Evolutionary conservation across 2,888 invertebrate genomes (phyloP).

Genomic region (Drosophila barbarae): DNA sequence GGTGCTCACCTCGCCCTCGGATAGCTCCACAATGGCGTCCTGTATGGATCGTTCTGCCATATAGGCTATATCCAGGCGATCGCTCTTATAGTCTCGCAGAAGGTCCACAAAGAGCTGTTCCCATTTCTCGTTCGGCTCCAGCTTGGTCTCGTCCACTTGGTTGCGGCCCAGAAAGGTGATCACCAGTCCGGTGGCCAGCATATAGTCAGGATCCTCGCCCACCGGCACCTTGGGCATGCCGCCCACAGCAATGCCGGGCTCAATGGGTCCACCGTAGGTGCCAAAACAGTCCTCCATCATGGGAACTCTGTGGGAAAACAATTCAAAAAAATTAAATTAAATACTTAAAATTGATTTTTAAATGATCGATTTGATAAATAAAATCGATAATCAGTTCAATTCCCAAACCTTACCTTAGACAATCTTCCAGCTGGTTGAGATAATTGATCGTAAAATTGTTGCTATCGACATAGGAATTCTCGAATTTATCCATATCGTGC

Average conservation of each 20-base stretch:
- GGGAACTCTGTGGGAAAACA: constrained; percentile 76
- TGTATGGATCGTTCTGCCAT: constrained; percentile 92
- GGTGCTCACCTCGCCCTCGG: constrained; percentile 91
- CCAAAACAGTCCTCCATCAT: constrained; percentile 86
- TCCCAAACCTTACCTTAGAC: constrained; percentile 69
- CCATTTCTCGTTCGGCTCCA: constrained; percentile 86
- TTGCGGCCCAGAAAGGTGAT: constrained; percentile 90
- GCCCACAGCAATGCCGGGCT: constrained; percentile 91
- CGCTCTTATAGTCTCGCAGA: constrained; percentile 82
- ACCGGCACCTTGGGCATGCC: constrained; percentile 83
- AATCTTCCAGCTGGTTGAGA: constrained; percentile 76
- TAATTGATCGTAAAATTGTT: constrained; percentile 80
- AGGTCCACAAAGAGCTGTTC: constrained; percentile 86
- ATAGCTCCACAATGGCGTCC: constrained; percentile 93
- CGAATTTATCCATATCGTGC: constrained; percentile 81
- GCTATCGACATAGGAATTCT: constrained; percentile 69
- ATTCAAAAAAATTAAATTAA: too few relatives aligned
- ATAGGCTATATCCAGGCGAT: constrained; percentile 85
- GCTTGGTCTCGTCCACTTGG: constrained; percentile 82
- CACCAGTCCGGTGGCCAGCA: constrained; percentile 85
- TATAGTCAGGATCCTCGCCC: constrained; percentile 81
- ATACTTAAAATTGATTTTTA: too few relatives aligned
- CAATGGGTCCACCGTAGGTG: constrained; percentile 92
- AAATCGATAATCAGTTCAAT: too few relatives aligned
- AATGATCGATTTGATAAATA: too few relatives aligned